Conservation (phyloP, 2,888 invertebrate genomes). For the Fissipunctia ypsillon region DNA sequence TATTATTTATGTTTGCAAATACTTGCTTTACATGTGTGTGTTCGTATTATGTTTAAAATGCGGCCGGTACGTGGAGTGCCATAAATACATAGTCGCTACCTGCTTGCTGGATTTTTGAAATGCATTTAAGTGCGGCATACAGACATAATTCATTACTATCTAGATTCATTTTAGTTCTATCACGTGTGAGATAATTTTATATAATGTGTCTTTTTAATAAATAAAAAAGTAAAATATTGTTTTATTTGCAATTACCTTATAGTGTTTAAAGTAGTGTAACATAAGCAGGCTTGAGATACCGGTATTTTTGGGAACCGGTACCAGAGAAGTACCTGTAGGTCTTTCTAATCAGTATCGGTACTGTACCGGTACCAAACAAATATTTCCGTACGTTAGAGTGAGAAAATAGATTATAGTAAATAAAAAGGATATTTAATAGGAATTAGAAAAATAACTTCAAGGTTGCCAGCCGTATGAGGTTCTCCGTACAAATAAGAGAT, state of each 20-base stretch:
- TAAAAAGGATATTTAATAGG: too few species aligned
- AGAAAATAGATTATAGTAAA: too few species aligned
- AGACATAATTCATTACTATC: conserved; percentile 61
- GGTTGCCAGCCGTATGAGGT: too few species aligned
- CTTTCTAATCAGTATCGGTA: too few species aligned
- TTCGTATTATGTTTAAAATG: conserved; percentile 71
- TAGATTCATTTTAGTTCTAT: conserved; percentile 68
- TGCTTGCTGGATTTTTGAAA: conserved; percentile 75
- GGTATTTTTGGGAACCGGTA: too few species aligned
- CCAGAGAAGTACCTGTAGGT: too few species aligned
- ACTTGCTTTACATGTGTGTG: conserved; percentile 61
- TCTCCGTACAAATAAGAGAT: too few species aligned
- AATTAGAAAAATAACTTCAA: too few species aligned
- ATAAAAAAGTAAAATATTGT: conserved; percentile 47
- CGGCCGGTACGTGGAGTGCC: conserved; percentile 63
- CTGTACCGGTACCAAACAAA: too few species aligned
- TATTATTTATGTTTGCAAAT: conserved; percentile 56
- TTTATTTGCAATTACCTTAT: conserved; percentile 47
- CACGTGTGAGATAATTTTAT: conserved; percentile 71
- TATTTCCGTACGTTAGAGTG: too few species aligned
- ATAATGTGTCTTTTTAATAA: conserved; percentile 62
- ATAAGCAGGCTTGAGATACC: neutral
- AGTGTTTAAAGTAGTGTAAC: neutral
- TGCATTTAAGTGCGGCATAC: conserved; percentile 78
- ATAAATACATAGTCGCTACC: conserved; percentile 54